Evolutionary conservation across 2,797 vertebrate genomes (phyloP), one percentile per base, ranked within the genome.

Genomic region (Sitta carolinensis): DNA sequence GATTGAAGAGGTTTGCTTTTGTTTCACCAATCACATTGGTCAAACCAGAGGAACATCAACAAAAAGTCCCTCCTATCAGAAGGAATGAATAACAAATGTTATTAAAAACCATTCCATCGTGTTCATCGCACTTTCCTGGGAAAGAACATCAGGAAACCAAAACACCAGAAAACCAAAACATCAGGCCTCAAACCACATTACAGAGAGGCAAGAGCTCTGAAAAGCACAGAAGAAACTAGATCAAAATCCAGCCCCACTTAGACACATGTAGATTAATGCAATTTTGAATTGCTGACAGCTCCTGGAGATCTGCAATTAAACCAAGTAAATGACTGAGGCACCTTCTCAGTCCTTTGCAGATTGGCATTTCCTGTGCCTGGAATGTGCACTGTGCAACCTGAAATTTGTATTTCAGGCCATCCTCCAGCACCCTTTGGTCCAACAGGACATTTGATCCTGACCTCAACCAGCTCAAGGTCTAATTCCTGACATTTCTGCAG

Each of bases 331-430:
- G 40, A 32, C 23, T 3, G 22, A 83, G 48, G 29, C 5, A 72
- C 7, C 29, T 72, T 63, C 55, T 13, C 29, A n/a, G 0, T 63
- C 36, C 66, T 57, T 29, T 66, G 6, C 29, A 75, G 55, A 27
- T 16, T 30, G 75, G 26, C 19, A 16, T 20, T 69, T 74, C 43
- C 25, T 45, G 13, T 25, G 30, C 23, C 29, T 64, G 54, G 17
- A 62, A 63, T 5, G 7, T 3, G 36, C 16, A 11, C 27, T 1
- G 5, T 2, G 38, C 38, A 84, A 59, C 6, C 20, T 2, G 0
- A 21, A 61, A 23, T 34, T 58, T 36, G 2, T 29, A 7, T 50
- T 77, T 64, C 61, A 70, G 19, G 32, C 32, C 5, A 5, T n/a
- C 36, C 42, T 85, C 61, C 74, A 64, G 29, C n/a, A 61, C 45